A percentile compares a stretch with the other conserved stretches of the same genome.
Evolutionary conservation across 2,888 invertebrate species (phyloP).

Genomic region (Phasia obesa): DNA sequence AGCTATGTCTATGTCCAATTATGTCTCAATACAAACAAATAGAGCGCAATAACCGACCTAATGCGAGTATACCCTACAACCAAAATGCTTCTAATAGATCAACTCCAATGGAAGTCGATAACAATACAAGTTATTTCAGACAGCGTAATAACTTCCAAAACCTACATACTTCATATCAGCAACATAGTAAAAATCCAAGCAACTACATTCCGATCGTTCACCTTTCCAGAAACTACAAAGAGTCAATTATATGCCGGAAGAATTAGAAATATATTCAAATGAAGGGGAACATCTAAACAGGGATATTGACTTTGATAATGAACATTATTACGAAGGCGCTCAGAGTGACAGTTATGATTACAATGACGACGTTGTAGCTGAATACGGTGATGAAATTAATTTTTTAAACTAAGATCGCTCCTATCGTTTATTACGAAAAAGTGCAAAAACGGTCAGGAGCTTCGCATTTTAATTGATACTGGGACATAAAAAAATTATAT

Average conservation of each 20-base stretch:
- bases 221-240: slow-evolving; percentile 40
- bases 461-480: slow-evolving; percentile 31
- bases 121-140: slow-evolving; percentile 31
- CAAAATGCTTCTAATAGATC: slow-evolving; percentile 17
- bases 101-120: slow-evolving; percentile 31
- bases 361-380: slow-evolving; percentile 16
- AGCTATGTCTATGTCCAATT: slow-evolving; percentile 19
- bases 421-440: slow-evolving; percentile 48
- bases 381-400: slow-evolving; percentile 40
- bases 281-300: slow-evolving; percentile 1
- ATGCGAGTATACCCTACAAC: slow-evolving; percentile 12
- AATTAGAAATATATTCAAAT: slow-evolving; percentile 38
- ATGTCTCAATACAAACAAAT: slow-evolving; percentile 32
- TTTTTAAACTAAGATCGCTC: slow-evolving; percentile 47
- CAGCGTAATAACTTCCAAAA: slow-evolving; percentile 42
- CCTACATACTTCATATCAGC: slow-evolving; percentile 28
- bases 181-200: slow-evolving; percentile 36
- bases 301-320: slow-evolving; percentile 23
- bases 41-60: slow-evolving; percentile 29
- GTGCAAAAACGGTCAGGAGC: slow-evolving; percentile 38
- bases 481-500: slow-evolving; percentile 23
- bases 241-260: slow-evolving; percentile 45
- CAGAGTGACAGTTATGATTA: slow-evolving; percentile 15
- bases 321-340: slow-evolving; percentile 36
- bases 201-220: slow-evolving; percentile 8